A percentile compares a stretch with the other conserved stretches of the same genome.
These are phyloP conservation scores for Dryobotodes eremita DNA, from an alignment of 2,888 invertebrate genomes.

Conservation along the genomic window DNA sequence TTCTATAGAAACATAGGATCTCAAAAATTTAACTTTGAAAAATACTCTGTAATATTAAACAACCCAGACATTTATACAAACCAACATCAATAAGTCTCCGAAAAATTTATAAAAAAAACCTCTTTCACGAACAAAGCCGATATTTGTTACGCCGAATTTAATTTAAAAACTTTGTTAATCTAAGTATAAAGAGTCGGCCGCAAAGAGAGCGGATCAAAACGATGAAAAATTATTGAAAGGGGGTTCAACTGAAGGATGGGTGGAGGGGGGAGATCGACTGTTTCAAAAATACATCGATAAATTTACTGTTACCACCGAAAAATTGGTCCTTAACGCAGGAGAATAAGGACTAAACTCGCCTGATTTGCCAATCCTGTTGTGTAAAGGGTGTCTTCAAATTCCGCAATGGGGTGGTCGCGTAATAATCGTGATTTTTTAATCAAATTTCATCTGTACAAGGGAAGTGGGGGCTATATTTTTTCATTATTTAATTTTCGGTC, in stretches of 20 bases:
- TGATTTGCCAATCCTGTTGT: constrained; percentile 40
- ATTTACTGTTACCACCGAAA: constrained; percentile 63
- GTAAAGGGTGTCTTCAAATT: constrained; percentile 74
- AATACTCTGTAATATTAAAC: constrained; percentile 39
- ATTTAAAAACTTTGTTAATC: constrained; percentile 91
- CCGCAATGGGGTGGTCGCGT: constrained; percentile 85
- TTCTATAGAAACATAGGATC: not conserved
- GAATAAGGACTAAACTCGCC: constrained; percentile 64
- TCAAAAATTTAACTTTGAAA: not conserved
- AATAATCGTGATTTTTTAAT: constrained; percentile 92
- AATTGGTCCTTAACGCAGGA: constrained; percentile 44
- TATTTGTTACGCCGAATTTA: constrained; percentile 87
- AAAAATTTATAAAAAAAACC: constrained; percentile 71
- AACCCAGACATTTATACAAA: constrained; percentile 39
- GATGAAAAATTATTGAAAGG: constrained; percentile 91
- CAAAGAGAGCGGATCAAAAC: constrained; percentile 89
- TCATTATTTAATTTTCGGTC: constrained; percentile 90
- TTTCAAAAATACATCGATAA: constrained; percentile 80
- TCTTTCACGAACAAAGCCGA: constrained; percentile 74
- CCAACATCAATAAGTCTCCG: constrained; percentile 59
- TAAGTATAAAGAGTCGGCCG: constrained; percentile 88
- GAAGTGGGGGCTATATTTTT: constrained; percentile 90
- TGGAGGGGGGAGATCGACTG: constrained; percentile 84
- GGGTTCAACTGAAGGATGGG: constrained; percentile 81
- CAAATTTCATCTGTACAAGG: constrained; percentile 91